Evolutionary conservation across 2,888 invertebrate genomes (phyloP), one percentile per base, ranked within the genome.

Genomic region (Eupithecia centaureata): DNA sequence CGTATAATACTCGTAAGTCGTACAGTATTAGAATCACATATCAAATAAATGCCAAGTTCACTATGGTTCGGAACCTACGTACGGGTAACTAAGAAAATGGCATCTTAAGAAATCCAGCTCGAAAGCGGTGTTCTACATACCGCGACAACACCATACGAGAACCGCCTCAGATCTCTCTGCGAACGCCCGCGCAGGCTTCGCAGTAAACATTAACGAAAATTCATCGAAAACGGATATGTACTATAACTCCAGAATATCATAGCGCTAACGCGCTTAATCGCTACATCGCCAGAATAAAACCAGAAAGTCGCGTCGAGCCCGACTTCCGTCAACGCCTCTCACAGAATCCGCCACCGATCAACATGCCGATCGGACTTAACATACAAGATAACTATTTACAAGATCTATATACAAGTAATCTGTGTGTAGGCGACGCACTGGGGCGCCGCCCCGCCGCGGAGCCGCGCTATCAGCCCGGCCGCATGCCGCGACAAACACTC

Each of bases 41-140:
- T 47, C 12, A 88, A 91, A 90, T 92, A 92, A 92, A 92, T 92
- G 92, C 92, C 92, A 90, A 86, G 90, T 89, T 90, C 87, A 88
- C 86, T 90, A 91, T 88, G 90, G 89, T 89, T 89, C 84, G 82
- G 86, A 86, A 90, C 87, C 90, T 91, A 91, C 82, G 82, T 91
- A 91, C 82, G 82, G 92, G 92, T 92, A 92, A 92, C 91, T 92
- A 88, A 91, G 90, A 88, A 87, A 90, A 92, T 92, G 92, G 92
- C 92, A 91, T 91, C 86, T 82, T 85, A 90, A 88, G 84, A 87
- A 86, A 86, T 83, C 80, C 80, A 81, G 78, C 82, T 79, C 72
- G 79, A 76, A 73, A 77, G 76, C 79, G 73, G 79, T 77, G 75
- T 70, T 77, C 74, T 76, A 79, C 77, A 75, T 74, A 51, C 38